Percentiles rank a stretch among this genome's conserved stretches.
These are phyloP conservation scores for Ostrea denselamellosa DNA, from an alignment of 1,140 invertebrate genomes.

Conservation along the genomic window DNA sequence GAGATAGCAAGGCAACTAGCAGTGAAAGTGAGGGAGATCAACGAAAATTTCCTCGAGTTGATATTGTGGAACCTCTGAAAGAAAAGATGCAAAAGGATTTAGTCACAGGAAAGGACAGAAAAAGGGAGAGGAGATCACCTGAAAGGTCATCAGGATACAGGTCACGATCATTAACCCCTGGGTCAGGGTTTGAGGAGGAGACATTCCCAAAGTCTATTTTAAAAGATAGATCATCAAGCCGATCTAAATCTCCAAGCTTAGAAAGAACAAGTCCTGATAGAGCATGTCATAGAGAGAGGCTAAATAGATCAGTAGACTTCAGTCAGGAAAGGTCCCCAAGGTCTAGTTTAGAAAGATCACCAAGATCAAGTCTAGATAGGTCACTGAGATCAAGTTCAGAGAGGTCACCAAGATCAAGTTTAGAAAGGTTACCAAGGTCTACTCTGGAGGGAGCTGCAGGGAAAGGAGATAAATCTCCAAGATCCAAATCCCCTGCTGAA, in stretches of 20 bases:
- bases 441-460: background rate
- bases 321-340: slow-evolving; percentile 37
- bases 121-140: slow-evolving; percentile 49
- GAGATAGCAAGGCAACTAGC: background rate
- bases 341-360: slow-evolving; percentile 37
- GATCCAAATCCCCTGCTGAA: slow-evolving; percentile 39
- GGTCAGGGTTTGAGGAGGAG: slow-evolving; percentile 54
- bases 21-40: slow-evolving; percentile 45
- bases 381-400: slow-evolving; percentile 8
- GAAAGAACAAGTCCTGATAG: slow-evolving; percentile 55
- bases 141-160: slow-evolving; percentile 41
- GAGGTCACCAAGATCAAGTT: slow-evolving; percentile 21
- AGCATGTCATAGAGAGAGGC: slow-evolving; percentile 1
- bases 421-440: slow-evolving; percentile 32
- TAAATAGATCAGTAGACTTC: background rate
- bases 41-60: slow-evolving; percentile 52
- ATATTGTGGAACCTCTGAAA: slow-evolving; percentile 56
- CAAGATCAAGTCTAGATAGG: background rate
- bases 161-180: slow-evolving; percentile 51
- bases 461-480: slow-evolving; percentile 34
- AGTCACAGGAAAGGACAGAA: slow-evolving; percentile 40
- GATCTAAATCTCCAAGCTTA: slow-evolving; percentile 54
- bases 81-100: slow-evolving; percentile 42
- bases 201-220: slow-evolving; percentile 58
- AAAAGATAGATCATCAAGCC: slow-evolving; percentile 48